phyloP scores from a whole-genome alignment of 2,888 invertebrate species.

The Orgyia antiqua region DNA sequence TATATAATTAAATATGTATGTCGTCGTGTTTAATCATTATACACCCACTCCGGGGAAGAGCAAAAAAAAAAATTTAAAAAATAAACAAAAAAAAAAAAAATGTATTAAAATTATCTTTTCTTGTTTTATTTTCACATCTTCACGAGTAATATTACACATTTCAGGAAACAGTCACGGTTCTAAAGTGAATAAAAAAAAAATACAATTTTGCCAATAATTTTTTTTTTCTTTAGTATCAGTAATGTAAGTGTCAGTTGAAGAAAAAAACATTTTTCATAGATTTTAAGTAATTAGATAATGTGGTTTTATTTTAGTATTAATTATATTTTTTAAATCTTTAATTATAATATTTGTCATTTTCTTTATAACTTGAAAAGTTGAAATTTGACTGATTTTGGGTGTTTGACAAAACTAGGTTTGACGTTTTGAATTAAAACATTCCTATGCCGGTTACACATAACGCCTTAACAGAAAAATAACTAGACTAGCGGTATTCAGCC shows the following conservation, averaged over 20 bases:
- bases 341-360: constrained; percentile 11
- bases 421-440: too few relatives aligned
- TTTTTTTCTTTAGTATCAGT: too few relatives aligned
- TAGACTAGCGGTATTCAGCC: too few relatives aligned
- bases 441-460: too few relatives aligned
- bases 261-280: neutral
- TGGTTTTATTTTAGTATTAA: constrained; percentile 26
- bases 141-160: too few relatives aligned
- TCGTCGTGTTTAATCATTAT: constrained; percentile 63
- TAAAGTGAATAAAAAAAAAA: too few relatives aligned
- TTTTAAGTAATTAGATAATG: constrained; percentile 10
- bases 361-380: neutral
- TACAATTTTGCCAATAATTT: too few relatives aligned
- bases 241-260: neutral
- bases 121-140: too few relatives aligned
- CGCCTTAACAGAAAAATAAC: too few relatives aligned
- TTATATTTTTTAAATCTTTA: constrained; percentile 6
- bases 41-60: constrained; percentile 66
- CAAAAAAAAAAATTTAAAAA: constrained; percentile 38
- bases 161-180: too few relatives aligned
- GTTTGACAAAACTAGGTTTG: too few relatives aligned
- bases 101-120: too few relatives aligned
- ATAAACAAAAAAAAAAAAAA: constrained; percentile 28
- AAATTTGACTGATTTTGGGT: neutral
- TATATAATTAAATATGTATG: constrained; percentile 37